These are phyloP conservation scores for Drosophila bipectinata DNA, from an alignment of 1,140 invertebrate species.

Conservation along the genomic window DNA sequence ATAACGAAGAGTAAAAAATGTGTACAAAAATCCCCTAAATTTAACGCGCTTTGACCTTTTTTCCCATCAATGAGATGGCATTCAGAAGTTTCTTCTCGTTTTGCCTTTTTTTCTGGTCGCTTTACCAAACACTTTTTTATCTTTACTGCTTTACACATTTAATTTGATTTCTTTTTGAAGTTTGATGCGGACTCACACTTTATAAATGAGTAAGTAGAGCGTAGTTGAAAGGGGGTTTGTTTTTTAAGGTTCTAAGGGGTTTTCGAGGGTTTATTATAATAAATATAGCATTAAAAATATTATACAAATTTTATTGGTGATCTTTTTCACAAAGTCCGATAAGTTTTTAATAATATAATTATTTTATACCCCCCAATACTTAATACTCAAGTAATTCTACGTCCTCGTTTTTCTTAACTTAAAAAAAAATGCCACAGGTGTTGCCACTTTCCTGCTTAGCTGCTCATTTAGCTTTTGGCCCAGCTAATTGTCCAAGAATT, in stretches of 20 bases:
- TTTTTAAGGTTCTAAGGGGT: neutral
- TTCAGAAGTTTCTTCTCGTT: conserved; percentile 55
- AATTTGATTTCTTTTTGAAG: conserved; percentile 83
- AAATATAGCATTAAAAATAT: neutral
- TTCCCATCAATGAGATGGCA: conserved; percentile 36
- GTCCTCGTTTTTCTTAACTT: conserved; percentile 15
- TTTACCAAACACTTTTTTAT: conserved; percentile 62
- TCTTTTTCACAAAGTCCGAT: too few relatives aligned
- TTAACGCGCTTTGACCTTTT: conserved; percentile 76
- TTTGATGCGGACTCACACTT: conserved; percentile 65
- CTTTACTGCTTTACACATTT: conserved; percentile 77
- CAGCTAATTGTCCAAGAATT: conserved; percentile 77
- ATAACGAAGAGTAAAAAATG: conserved; percentile 42
- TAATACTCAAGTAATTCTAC: neutral
- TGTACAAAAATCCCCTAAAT: conserved; percentile 64
- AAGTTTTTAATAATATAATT: too few relatives aligned
- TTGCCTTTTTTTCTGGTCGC: conserved; percentile 23
- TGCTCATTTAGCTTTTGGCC: conserved; percentile 60
- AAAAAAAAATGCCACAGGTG: conserved; percentile 71
- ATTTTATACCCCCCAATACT: neutral
- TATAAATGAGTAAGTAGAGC: conserved; percentile 29
- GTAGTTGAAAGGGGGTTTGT: conserved; percentile 11
- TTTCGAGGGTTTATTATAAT: too few relatives aligned
- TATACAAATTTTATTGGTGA: neutral
- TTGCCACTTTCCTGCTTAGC: conserved; percentile 74